Conservation (phyloP, 2,888 invertebrate species). For the Mactromeris polynyma region DNA sequence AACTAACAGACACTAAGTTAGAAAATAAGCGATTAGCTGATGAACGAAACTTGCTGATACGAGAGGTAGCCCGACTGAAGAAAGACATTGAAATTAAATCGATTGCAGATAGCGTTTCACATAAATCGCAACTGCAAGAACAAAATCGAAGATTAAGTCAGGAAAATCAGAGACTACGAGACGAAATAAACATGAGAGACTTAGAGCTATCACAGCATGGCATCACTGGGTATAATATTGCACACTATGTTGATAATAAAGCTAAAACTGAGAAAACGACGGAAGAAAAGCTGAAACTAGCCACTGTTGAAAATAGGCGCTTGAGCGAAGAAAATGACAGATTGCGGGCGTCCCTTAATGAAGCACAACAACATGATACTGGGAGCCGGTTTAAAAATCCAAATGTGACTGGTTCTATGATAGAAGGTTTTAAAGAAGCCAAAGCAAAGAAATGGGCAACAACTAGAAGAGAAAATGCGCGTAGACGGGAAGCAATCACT, state of each 20-base stretch:
- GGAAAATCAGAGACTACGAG: constrained; percentile 59
- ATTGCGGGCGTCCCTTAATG: constrained; percentile 54
- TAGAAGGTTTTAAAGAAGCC: constrained; percentile 56
- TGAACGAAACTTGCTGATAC: constrained; percentile 46
- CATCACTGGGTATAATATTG: constrained; percentile 40
- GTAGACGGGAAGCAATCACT: constrained; percentile 19
- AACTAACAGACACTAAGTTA: constrained; percentile 13
- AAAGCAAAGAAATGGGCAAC: constrained; percentile 51
- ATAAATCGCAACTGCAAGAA: constrained; percentile 43
- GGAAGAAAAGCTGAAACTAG: constrained; percentile 50
- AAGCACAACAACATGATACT: constrained; percentile 42
- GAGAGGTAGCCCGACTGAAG: constrained; percentile 53
- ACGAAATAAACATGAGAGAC: constrained; percentile 48
- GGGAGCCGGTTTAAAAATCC: constrained; percentile 55
- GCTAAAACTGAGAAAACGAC: constrained; percentile 20
- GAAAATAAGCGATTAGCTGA: constrained; percentile 37
- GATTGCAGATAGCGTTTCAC: constrained; percentile 42
- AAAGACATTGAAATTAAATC: constrained; percentile 47
- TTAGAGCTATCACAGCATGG: constrained; percentile 24
- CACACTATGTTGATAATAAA: constrained; percentile 47
- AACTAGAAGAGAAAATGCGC: constrained; percentile 12
- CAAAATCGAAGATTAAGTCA: constrained; percentile 54
- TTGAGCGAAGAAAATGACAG: constrained; percentile 59
- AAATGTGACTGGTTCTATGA: constrained; percentile 53
- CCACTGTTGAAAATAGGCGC: constrained; percentile 55